Base-by-base conservation (phyloP, 1,140 invertebrate species). In the Brachionus rubens region DNA sequence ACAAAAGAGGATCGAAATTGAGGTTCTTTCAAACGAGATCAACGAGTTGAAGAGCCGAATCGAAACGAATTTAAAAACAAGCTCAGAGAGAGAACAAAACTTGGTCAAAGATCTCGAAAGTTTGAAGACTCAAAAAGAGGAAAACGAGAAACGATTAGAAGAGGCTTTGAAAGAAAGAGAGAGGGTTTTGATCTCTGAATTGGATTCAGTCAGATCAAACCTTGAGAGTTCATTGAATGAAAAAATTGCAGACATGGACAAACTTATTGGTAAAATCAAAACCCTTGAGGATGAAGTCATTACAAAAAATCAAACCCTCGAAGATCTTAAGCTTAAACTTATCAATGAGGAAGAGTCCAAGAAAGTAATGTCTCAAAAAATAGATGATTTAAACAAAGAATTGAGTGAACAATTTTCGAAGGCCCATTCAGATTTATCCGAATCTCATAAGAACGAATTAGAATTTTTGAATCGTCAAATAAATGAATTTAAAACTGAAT, bases 381-480 rank as follows among this genome's bases (percentile, higher is more conserved):
- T 65, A 24, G 59, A 65, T n/a, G 21, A 43, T 24, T 65, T 65
- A 41, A 46, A 65, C 12, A 65, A 46, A 43, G 59, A 65, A 41
- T n/a, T 65, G 4, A 65, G 19, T 19, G 36, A 46, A 12, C 59
- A 65, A 46, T 65, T 65, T 43, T n/a, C 41, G n/a, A 65, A 65
- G 43, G 59, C 59, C 12, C 40, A 65, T n/a, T 43, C 40, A 9
- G 59, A 65, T 14, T 41, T 65, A 43, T 65, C 59, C 16, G 59
- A 65, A 4, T n/a, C 59, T 1, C 59, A 65, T 28, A 65, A 65
- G 43, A 46, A 43, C 26, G 59, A 65, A 26, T 26, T 65, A 2
- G 59, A 65, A 24, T 65, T 43, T 65, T 43, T 65, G 12, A 65
- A 65, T 43, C 33, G 40, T 24, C 33, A 43, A 65, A 65, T 65